phyloP scores from a whole-genome alignment of 2,888 invertebrate species.

The Lithophane semibrunnea region DNA sequence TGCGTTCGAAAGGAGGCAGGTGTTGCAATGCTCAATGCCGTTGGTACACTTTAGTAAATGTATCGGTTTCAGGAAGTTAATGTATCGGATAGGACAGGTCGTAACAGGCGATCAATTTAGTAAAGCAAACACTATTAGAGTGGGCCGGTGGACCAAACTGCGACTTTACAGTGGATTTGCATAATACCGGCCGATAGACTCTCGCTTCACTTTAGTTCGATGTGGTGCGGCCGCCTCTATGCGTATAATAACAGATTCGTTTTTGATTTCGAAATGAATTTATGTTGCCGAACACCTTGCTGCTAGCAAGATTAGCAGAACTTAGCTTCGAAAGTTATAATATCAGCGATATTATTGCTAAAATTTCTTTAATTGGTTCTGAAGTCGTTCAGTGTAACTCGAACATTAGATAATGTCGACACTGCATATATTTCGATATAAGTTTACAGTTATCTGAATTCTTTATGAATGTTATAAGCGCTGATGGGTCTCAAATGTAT shows the following conservation, averaged over 20 bases:
- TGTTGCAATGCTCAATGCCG: slow-evolving; percentile 52
- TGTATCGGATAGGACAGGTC: slow-evolving; percentile 70
- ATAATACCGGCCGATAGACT: slow-evolving; percentile 54
- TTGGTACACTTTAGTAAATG: slow-evolving; percentile 61
- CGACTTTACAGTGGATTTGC: slow-evolving; percentile 64
- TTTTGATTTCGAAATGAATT: slow-evolving; percentile 61
- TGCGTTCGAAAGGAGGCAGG: slow-evolving; percentile 54
- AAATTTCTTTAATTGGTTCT: slow-evolving; percentile 39
- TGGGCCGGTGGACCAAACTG: slow-evolving; percentile 71
- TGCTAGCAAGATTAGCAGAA: slow-evolving; percentile 43
- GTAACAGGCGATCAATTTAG: slow-evolving; percentile 68
- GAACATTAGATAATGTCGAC: slow-evolving; percentile 36
- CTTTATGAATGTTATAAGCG: neutral
- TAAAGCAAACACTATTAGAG: slow-evolving; percentile 70
- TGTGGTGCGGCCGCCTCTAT: slow-evolving; percentile 30
- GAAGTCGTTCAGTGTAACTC: slow-evolving; percentile 34
- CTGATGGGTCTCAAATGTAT: neutral
- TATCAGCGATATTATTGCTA: slow-evolving; percentile 38
- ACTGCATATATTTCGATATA: slow-evolving; percentile 13
- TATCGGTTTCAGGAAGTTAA: slow-evolving; percentile 71
- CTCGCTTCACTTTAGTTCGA: slow-evolving; percentile 54
- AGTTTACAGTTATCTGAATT: slow-evolving; percentile 17
- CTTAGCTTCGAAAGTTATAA: slow-evolving; percentile 43
- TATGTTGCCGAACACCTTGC: slow-evolving; percentile 49
- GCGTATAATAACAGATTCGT: slow-evolving; percentile 49